Base-by-base conservation (phyloP, 2,888 invertebrate species). In the Pandemis heparana region DNA sequence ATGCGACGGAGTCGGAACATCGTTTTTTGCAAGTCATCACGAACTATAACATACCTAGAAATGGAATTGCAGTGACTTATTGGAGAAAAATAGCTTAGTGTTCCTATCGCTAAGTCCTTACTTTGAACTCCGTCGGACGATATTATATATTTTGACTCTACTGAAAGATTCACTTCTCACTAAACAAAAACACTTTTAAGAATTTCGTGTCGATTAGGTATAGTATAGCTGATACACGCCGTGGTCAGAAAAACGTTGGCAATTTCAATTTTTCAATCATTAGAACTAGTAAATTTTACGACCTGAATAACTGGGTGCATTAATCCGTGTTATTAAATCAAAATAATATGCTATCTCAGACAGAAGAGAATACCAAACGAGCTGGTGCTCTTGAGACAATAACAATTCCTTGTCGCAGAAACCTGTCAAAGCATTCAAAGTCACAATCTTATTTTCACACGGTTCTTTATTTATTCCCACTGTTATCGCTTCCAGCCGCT, bases 391-490 rank as follows among this genome's bases (percentile, higher is more conserved):
- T 53, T 8, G 51, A 8, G 18, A 18, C 51, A 16, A 53, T 53
- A 53, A 39, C 16, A 18, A 16, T 23, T 39, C 16, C 56, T 66
- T 41, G 51, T 6, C 32, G 14, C 53, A 41, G 63, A 23, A 56
- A 14, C 32, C 38, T 38, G 16, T 64, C 56, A 70, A 64, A 71
- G 16, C 39, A 43, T 39, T 59, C 56, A 46, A 56, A 56, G 78
- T 78, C 77, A 75, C 75, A 77, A 74, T 83, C 79, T 12, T 0
- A 43, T 18, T 53, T 87, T 87, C 87, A 80, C 86, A 84, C 85
- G 83, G 78, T 71, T 76, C 74, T 82, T 77, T 79, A 77, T 86
- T 82, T 84, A 75, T 87, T 89, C 87, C 78, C 88, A 88, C 84
- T 85, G 60, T 83, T 83, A 83, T 84, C 82, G 78, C 78, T 78